A percentile compares a stretch with the other conserved stretches of the same genome.
phyloP scores from a whole-genome alignment of 2,797 vertebrate species.

The Setipinna tenuifilis region DNA sequence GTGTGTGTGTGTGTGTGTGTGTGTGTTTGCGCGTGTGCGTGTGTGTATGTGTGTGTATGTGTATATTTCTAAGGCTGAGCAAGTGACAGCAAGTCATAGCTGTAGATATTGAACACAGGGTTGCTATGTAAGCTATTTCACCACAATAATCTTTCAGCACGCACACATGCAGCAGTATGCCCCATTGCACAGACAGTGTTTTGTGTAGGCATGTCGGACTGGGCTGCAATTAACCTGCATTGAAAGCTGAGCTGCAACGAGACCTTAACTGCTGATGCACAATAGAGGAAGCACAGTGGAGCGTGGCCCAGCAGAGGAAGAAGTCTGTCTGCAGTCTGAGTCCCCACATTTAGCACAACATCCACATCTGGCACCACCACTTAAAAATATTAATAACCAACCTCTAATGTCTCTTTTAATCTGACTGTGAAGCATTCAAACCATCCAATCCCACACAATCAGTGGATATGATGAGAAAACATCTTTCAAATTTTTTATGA shows the following conservation, averaged over 20 bases:
- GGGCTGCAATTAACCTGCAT: background rate
- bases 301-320: background rate
- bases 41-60: conserved; percentile 4
- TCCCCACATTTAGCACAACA: background rate
- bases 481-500: background rate
- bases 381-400: background rate
- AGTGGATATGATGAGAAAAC: background rate
- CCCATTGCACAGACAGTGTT: conserved; percentile 39
- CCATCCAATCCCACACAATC: background rate
- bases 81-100: conserved; percentile 12
- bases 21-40: too few relatives aligned
- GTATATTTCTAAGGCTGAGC: background rate
- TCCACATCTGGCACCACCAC: background rate
- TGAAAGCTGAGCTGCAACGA: background rate
- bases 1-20: background rate
- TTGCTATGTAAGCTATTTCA: background rate
- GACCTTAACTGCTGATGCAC: background rate
- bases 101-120: conserved; percentile 8
- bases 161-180: conserved; percentile 46
- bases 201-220: conserved; percentile 45
- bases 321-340: background rate
- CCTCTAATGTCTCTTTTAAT: background rate
- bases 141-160: conserved; percentile 38
- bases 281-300: background rate
- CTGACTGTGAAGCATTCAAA: background rate